Conservation (phyloP, 2,113 vertebrate genomes). For the Chaetorhynchus papuensis region DNA sequence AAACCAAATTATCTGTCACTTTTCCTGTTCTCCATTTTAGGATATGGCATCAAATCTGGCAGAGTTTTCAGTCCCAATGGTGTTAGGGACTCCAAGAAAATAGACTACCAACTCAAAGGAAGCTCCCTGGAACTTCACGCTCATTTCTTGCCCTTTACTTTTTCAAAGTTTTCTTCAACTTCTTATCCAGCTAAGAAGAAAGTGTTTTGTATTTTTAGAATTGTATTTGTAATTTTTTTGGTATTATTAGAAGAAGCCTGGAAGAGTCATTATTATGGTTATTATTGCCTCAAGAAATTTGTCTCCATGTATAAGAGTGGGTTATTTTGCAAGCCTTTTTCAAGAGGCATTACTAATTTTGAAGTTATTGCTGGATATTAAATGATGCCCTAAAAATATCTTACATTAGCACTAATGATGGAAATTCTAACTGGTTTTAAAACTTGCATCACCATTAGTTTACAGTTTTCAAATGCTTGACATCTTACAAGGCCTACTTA, state of each 20-base stretch:
- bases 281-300: not conserved
- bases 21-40: not conserved
- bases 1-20: not conserved
- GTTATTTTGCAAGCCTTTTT: not conserved
- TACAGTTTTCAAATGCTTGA: not conserved
- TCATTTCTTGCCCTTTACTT: not conserved
- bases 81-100: not conserved
- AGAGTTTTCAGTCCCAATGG: not conserved
- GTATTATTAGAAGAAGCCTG: not conserved
- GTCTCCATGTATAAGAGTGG: not conserved
- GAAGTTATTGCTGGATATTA: not conserved
- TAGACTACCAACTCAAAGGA: not conserved
- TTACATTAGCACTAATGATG: not conserved
- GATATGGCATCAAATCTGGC: not conserved
- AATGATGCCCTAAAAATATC: not conserved
- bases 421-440: not conserved
- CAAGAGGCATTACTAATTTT: not conserved
- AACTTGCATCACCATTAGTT: not conserved
- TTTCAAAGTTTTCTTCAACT: not conserved
- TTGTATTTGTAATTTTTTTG: not conserved
- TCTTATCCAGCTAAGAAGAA: not conserved
- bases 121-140: not conserved
- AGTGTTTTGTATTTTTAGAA: not conserved
- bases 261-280: not conserved
- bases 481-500: not conserved